Evolutionary conservation across 2,797 vertebrate genomes (phyloP), one percentile per base, ranked within the genome.

Genomic region (Coendou prehensilis): DNA sequence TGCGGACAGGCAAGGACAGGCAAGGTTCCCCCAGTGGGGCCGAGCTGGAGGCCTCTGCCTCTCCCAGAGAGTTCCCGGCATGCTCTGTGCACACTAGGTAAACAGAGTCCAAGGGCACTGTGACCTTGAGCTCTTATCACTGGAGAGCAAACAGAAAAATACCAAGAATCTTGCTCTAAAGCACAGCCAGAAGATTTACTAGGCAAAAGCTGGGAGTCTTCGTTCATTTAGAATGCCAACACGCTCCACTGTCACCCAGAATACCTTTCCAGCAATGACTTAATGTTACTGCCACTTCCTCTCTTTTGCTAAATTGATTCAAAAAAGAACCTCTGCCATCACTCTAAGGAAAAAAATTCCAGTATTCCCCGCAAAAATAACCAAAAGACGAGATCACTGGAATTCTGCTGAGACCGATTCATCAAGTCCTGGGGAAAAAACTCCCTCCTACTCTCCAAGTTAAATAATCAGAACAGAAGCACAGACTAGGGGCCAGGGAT

Each of bases 371-470:
- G 97, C 97, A 98, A 97, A 98, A 64, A 86, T 94, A 97, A 92
- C 95, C 96, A 85, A 97, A 98, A 97, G 97, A 95, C 91, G 82
- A 91, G 97, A 97, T 95, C 50, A 63, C 92, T 97, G 97, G 97
- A 98, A 98, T 98, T 98, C 98, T 98, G 98, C 64, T 15, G 93
- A 97, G 93, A 93, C 84, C 96, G 96, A 98, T 98, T 97, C 96
- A 97, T 98, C 97, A 87, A 63, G 17, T 28, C n/a, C 75, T 82
- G 13, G 28, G 41, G 33, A 47, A 41, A n/a, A 90, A 95, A 95
- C 91, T 67, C 73, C 69, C 92, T 98, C 94, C 91, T n/a, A 1
- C 0, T 88, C 41, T 97, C 52, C 63, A 96, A 83, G 84, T 87
- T 89, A 97, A 95, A 94, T 92, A 80, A 94, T 80, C 80, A 93